Evolutionary conservation across 2,113 vertebrate genomes (phyloP).

Genomic region (Micromys minutus): DNA sequence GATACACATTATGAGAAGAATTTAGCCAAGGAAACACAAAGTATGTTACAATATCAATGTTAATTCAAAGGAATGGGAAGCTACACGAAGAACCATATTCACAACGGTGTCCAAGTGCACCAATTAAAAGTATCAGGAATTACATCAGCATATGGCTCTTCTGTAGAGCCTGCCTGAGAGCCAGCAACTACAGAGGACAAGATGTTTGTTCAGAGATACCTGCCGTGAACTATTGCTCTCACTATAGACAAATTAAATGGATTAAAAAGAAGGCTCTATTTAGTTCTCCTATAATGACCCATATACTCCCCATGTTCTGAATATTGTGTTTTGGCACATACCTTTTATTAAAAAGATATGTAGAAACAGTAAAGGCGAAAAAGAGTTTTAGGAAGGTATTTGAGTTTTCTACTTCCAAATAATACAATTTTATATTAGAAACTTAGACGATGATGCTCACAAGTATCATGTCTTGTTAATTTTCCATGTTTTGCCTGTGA

Average conservation of each 20-base stretch:
- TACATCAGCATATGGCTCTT: background rate
- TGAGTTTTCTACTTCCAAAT: slow-evolving; percentile 2
- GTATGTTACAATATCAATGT: background rate
- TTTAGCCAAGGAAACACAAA: background rate
- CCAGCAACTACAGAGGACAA: background rate
- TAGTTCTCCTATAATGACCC: background rate
- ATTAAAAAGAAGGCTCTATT: background rate
- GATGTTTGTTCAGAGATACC: background rate
- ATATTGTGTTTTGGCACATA: background rate
- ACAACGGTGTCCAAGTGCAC: background rate
- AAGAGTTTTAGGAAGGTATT: background rate
- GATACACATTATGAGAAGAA: background rate
- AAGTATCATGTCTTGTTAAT: background rate
- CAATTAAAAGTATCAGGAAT: background rate
- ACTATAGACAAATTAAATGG: background rate
- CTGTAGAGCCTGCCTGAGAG: background rate
- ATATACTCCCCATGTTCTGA: background rate
- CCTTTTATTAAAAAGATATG: background rate
- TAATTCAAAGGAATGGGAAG: background rate
- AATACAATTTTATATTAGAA: background rate
- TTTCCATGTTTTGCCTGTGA: background rate
- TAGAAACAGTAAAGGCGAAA: background rate
- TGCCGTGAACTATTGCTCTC: background rate
- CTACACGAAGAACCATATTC: background rate
- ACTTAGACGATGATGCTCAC: background rate